These are phyloP conservation scores for Brachirus orientalis DNA, from an alignment of 2,113 vertebrate species.

Conservation along the genomic window DNA sequence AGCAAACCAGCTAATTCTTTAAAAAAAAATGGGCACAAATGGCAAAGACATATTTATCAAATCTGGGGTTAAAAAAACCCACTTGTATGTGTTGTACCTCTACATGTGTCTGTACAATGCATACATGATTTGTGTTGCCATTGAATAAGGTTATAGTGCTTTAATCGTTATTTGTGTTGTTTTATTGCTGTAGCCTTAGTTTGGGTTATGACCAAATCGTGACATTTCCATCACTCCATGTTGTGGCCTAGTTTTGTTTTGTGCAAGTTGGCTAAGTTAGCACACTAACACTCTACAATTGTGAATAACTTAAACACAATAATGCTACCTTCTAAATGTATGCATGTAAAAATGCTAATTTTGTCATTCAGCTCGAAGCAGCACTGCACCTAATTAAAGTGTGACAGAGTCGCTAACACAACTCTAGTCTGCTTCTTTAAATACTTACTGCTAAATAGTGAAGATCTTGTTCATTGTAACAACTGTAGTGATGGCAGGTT, in stretches of 20 bases:
- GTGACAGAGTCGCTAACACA: not conserved
- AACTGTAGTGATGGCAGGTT: not conserved
- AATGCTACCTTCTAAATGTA: not conserved
- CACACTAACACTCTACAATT: too few species aligned
- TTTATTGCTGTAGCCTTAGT: not conserved
- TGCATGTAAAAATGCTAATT: not conserved
- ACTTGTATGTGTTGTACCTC: too few species aligned
- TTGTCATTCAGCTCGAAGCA: constrained; percentile 11
- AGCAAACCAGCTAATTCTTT: too few species aligned
- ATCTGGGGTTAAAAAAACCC: too few species aligned
- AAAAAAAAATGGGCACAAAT: too few species aligned
- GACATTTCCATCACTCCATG: not conserved
- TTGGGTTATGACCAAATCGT: too few species aligned
- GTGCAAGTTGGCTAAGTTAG: not conserved
- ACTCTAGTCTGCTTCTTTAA: not conserved
- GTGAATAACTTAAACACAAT: not conserved
- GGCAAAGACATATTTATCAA: too few species aligned
- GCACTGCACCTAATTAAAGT: not conserved
- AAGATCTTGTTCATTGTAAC: not conserved
- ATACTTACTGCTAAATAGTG: not conserved
- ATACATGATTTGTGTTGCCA: not conserved
- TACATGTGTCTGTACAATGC: too few species aligned
- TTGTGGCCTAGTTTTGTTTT: not conserved
- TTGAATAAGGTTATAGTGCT: not conserved
- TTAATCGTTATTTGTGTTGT: not conserved